Evolutionary conservation across 2,888 invertebrate genomes (phyloP), one percentile per base, ranked within the genome.

Genomic region (Agriopis leucophaearia): DNA sequence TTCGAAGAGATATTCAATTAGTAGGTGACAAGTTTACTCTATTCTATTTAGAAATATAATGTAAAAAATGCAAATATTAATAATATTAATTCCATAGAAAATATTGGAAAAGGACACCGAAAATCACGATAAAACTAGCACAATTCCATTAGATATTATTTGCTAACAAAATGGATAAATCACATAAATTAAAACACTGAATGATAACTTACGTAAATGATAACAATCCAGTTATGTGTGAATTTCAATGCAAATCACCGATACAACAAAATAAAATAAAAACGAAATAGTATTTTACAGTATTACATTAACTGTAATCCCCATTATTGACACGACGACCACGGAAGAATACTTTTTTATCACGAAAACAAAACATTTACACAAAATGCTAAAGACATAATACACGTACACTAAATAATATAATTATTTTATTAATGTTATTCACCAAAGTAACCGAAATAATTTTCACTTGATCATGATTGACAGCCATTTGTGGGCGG

Each of bases 401-500:
- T 58, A 58, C 16, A 56, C 45, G 12, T 15, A 7, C 36, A 35
- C 10, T 12, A 13, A 35, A 7, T 10, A 47, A 40, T 13, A 12
- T 62, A 42, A 66, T 67, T 13, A 15, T 54, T 36, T 36, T 35
- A 54, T 15, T 40, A 15, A 38, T 54, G 15, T 54, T 51, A 54
- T 40, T 54, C 15, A 45, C 45, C 8, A 51, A 51, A 51, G n/a
- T 35, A 77, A n/a, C n/a, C n/a, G n/a, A n/a, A n/a, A n/a, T n/a
- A n/a, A n/a, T n/a, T n/a, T 72, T 74, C 69, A 77, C 69, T 72
- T 73, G 38, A 56, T 78, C 75, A 75, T 76, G 79, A 80, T 85
- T 85, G 89, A 88, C 88, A 87, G 88, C 85, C 87, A 88, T 88
- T 86, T 76, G 82, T 85, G 85, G 91, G 90, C 87, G 91, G 87